phyloP scores from a whole-genome alignment of 2,888 invertebrate genomes.

The Latrodectus elegans region DNA sequence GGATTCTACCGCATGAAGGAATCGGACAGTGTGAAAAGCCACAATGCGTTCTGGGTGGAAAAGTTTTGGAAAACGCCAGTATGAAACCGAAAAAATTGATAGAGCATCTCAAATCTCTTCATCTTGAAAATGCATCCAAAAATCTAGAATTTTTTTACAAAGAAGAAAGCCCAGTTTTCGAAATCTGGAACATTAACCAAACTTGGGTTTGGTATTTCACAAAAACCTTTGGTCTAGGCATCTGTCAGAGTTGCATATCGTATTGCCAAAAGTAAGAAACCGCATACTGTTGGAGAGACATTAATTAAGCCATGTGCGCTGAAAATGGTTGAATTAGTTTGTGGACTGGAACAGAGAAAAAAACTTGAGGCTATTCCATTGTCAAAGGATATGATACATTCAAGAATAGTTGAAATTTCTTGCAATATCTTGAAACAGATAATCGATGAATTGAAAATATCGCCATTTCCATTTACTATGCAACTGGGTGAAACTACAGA shows the following conservation, averaged over 20 bases:
- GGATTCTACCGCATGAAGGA: slow-evolving; percentile 59
- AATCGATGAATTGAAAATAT: slow-evolving; percentile 53
- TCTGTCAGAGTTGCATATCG: not conserved
- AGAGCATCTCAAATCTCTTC: slow-evolving; percentile 55
- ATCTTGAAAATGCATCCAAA: slow-evolving; percentile 55
- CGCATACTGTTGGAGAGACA: too few species aligned
- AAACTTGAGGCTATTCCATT: slow-evolving; percentile 61
- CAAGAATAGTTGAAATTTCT: slow-evolving; percentile 63
- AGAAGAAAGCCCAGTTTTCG: too few species aligned
- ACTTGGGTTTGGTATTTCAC: too few species aligned
- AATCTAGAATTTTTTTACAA: slow-evolving; percentile 40
- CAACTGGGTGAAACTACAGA: slow-evolving; percentile 76
- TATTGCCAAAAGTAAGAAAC: too few species aligned
- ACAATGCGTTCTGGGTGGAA: slow-evolving; percentile 62
- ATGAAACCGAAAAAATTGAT: slow-evolving; percentile 66
- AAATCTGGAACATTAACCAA: too few species aligned
- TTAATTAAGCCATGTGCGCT: too few species aligned
- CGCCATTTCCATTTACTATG: slow-evolving; percentile 64
- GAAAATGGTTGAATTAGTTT: too few species aligned
- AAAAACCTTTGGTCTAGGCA: too few species aligned
- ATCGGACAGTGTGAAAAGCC: slow-evolving; percentile 61
- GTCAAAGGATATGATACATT: slow-evolving; percentile 59
- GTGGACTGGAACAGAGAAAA: too few species aligned
- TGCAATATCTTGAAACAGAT: slow-evolving; percentile 63
- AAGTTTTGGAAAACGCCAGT: slow-evolving; percentile 60